Evolutionary conservation across 2,888 invertebrate species (phyloP), one percentile per base, ranked within the genome.

Genomic region (Drosophila sordidapex): DNA sequence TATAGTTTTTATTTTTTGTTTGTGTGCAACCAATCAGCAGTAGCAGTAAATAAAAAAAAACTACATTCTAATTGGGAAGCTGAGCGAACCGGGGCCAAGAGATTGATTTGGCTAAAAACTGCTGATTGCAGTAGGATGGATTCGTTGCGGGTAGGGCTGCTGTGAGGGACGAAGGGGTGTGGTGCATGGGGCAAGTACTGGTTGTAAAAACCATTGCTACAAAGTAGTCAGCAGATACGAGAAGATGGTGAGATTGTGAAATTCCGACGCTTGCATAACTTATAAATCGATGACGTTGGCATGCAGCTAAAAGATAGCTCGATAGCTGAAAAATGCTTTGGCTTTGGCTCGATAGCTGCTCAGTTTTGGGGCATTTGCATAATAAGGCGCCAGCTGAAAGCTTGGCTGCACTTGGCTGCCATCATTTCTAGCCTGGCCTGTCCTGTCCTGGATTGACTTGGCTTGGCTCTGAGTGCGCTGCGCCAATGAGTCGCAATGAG

Each of bases 241-340:
- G 15, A 40, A 51, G 64, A 54, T 46, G 49, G 53, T 35, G 51
- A 53, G 52, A 71, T 63, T 54, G 62, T 29, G 62, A 43, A 46
- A 35, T 36, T 52, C 43, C 29, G 56, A 58, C 73, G 72, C 69
- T 84, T 88, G 85, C 89, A 85, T 85, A 85, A 88, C 89, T 85
- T 85, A 85, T 85, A 85, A 85, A 85, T 89, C 85, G 85, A 89
- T 85, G 89, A 85, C 85, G 85, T 81, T 87, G 82, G 82, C 84
- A 88, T 83, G 76, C 81, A 76, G 76, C 76, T 73, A 60, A 52
- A 52, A 53, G n/a, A 56, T 38, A 56, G 38, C n/a, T 54, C 36
- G 36, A 54, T 54, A 18, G 25, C 27, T 54, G n/a, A 54, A 56
- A 25, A 46, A 25, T 46, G 56, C 56, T 56, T 56, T 36, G 27